Base-by-base conservation (phyloP, 2,113 vertebrate genomes). In the Myotis yumanensis region DNA sequence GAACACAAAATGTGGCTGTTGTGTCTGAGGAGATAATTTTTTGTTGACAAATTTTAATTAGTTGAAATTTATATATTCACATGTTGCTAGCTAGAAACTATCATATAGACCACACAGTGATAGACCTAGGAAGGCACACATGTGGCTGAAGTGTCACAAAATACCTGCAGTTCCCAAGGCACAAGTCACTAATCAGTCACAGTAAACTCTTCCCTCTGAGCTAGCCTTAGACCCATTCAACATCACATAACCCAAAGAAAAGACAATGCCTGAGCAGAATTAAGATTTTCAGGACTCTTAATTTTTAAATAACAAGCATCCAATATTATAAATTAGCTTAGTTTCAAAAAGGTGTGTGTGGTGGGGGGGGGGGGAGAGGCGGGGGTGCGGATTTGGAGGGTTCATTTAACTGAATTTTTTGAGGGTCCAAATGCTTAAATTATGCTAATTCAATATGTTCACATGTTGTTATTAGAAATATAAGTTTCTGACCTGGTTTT, bases 251-350 rank as follows among this genome's bases (percentile, higher is more conserved):
- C 22, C 12, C 43, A 37, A 37, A 64, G 48, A 69, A 84, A n/a
- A 51, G 85, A 66, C 2, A 59, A 1, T 59, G 9, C 57, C 81
- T 66, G 12, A 43, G 4, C 23, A 90, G 25, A 85, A 51, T 66
- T 66, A 69, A 3, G 46, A 5, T 66, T 69, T 85, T 64, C 11
- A 46, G 57, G 28, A 77, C 32, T 72, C 66, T 81, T 83, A 15
- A 66, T 82, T 93, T 81, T 79, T 83, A 79, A 91, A 69, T 62
- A 80, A 20, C 14, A 91, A 86, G 46, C 68, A 43, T 3, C 16
- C 57, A 75, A 64, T 46, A 66, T 16, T 48, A 51, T 76, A 48
- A 76, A 88, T n/a, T 25, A 89, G 11, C 16, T 93, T 40, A 11
- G 4, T 48, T 94, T 18, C 14, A 28, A 73, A 88, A 35, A 79